Base-by-base conservation (phyloP, 2,113 vertebrate species). In the Megaceryle torquata region DNA sequence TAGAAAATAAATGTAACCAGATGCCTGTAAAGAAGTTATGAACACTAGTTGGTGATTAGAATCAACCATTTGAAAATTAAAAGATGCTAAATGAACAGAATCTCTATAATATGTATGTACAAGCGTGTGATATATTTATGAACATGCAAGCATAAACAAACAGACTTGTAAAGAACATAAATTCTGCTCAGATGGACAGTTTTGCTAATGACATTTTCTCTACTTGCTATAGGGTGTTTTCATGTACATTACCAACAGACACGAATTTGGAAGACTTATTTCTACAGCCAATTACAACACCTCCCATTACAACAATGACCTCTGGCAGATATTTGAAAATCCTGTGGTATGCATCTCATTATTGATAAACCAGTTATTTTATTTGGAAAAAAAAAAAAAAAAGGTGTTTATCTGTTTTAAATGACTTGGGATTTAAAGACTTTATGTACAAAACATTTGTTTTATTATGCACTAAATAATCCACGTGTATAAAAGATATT, bases 301-400 rank as follows among this genome's bases (percentile, higher is more conserved):
- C 68, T 99, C 99, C 61, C 99, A 99, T 97, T 98, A 98, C 96
- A 99, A 99, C 98, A 99, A 98, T 70, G 99, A 99, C 96, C 98
- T 99, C 91, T 99, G 99, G 99, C 99, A 99, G 97, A 99, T 99
- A 94, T 99, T 99, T 98, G 99, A 99, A 98, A 99, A 99, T 97
- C 99, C 99, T n/a, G 96, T 98, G 99, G 99, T 99, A 98, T 96
- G 99, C 98, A 95, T 94, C 74, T 88, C 22, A 77, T 35, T 89
- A 46, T 43, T 94, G 11, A 46, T 63, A 9, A 89, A 78, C 83
- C 5, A 31, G 9, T 63, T 75, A 12, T 35, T 85, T 53, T 18
- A n/a, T 48, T 29, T 9, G 13, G 29, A 8, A 77, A 80, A 72
- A n/a, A n/a, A n/a, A 8, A 77, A 80, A 72, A 28, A 37, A 1